A percentile compares a stretch with the other conserved stretches of the same genome.
Evolutionary conservation across 2,888 invertebrate species (phyloP).

Genomic region (Bugula neritina): DNA sequence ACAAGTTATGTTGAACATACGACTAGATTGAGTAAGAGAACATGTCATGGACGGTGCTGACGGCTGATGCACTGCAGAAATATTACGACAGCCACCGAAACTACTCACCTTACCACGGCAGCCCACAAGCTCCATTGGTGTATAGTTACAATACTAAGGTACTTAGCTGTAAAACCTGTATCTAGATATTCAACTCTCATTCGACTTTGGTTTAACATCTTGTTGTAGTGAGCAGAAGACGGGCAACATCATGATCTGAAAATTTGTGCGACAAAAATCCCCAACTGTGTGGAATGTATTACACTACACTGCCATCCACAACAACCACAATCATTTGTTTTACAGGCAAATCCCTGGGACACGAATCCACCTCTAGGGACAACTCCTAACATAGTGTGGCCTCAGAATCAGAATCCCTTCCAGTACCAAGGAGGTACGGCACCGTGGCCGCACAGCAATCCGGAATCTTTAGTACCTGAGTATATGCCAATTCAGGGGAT

Average conservation of each 20-base stretch:
- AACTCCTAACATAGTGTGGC: constrained; percentile 3
- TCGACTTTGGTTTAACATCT: too few species aligned
- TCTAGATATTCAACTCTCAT: too few species aligned
- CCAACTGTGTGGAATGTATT: too few species aligned
- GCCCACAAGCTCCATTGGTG: not conserved
- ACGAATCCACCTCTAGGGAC: constrained; percentile 18
- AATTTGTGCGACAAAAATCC: too few species aligned
- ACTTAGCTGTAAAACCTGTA: too few species aligned
- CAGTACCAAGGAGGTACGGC: constrained; percentile 25
- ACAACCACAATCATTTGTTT: too few species aligned
- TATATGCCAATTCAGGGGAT: not conserved
- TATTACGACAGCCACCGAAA: not conserved
- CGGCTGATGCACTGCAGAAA: not conserved
- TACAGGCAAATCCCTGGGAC: constrained; percentile 23
- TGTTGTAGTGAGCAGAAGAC: too few species aligned
- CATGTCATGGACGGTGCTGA: not conserved
- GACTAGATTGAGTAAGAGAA: too few species aligned
- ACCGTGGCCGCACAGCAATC: constrained; percentile 17
- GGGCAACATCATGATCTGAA: too few species aligned
- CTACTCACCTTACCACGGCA: not conserved
- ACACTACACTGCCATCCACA: too few species aligned
- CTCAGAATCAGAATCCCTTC: constrained; percentile 22
- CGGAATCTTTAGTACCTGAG: not conserved
- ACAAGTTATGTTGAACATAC: too few species aligned
- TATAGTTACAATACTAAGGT: not conserved